These are phyloP conservation scores for Drosophila willistoni DNA, from an alignment of 1,140 invertebrate genomes.

Conservation along the genomic window DNA sequence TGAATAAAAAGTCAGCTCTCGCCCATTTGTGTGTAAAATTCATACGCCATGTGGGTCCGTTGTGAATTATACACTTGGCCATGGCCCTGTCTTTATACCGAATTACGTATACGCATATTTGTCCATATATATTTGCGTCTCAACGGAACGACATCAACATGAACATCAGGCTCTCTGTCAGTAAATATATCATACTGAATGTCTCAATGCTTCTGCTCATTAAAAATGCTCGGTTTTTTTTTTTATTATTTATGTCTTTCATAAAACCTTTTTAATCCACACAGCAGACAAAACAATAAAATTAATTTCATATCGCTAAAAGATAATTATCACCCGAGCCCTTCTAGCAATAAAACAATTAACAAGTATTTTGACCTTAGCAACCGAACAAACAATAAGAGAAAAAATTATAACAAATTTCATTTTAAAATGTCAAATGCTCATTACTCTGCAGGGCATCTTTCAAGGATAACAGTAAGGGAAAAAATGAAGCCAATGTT, in stretches of 20 bases:
- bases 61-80: not conserved
- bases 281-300: slow-evolving; percentile 15
- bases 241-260: slow-evolving; percentile 53
- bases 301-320: slow-evolving; percentile 49
- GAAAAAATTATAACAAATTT: not conserved
- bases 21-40: slow-evolving; percentile 31
- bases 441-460: too few relatives aligned
- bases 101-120: not conserved
- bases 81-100: not conserved
- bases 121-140: not conserved
- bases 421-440: not conserved
- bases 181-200: not conserved
- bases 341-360: slow-evolving; percentile 12
- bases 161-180: slow-evolving; percentile 3
- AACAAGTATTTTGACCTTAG: slow-evolving; percentile 8
- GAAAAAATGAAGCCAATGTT: not conserved
- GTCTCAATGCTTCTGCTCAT: slow-evolving; percentile 23
- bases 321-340: slow-evolving; percentile 43
- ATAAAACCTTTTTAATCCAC: slow-evolving; percentile 51
- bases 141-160: slow-evolving; percentile 21
- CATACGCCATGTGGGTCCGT: not conserved
- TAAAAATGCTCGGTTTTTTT: slow-evolving; percentile 30
- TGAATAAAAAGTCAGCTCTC: slow-evolving; percentile 8
- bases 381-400: not conserved
- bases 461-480: not conserved